Conservation (phyloP, 2,888 invertebrate genomes). For the Sturmia bella region DNA sequence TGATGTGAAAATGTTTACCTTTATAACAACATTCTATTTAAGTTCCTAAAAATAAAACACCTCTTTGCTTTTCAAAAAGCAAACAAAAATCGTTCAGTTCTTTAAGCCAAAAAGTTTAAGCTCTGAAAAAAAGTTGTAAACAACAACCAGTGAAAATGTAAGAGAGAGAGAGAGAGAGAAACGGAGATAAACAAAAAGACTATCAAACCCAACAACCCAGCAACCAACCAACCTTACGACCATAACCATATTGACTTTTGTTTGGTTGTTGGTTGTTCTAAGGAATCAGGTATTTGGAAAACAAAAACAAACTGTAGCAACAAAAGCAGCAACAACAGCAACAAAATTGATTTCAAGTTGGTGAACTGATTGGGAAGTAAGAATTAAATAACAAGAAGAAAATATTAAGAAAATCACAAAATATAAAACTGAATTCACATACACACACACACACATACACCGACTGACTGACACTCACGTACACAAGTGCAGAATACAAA, state of each 20-base stretch:
- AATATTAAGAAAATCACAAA: conserved; percentile 30
- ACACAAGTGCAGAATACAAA: neutral
- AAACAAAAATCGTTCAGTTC: neutral
- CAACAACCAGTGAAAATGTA: neutral
- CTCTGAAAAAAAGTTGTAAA: conserved; percentile 8
- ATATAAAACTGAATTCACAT: conserved; percentile 11
- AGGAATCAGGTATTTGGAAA: conserved; percentile 16
- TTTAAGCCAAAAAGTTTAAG: conserved; percentile 32
- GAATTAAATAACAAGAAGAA: conserved; percentile 64
- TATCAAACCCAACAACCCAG: neutral
- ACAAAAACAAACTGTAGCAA: conserved; percentile 30
- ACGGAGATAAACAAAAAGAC: neutral
- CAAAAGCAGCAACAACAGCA: conserved; percentile 23
- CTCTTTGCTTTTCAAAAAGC: conserved; percentile 23
- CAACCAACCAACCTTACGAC: conserved; percentile 36
- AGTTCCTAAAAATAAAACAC: conserved; percentile 28
- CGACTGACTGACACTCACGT: neutral
- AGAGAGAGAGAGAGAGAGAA: neutral
- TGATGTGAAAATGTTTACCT: neutral
- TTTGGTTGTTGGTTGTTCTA: no score
- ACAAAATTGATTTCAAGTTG: conserved; percentile 50
- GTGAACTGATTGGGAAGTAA: conserved; percentile 65
- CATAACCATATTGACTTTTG: conserved; percentile 13
- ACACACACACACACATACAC: neutral
- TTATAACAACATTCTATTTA: neutral